phyloP scores from a whole-genome alignment of 2,888 invertebrate genomes.

The Zhengitettix transpicula region DNA sequence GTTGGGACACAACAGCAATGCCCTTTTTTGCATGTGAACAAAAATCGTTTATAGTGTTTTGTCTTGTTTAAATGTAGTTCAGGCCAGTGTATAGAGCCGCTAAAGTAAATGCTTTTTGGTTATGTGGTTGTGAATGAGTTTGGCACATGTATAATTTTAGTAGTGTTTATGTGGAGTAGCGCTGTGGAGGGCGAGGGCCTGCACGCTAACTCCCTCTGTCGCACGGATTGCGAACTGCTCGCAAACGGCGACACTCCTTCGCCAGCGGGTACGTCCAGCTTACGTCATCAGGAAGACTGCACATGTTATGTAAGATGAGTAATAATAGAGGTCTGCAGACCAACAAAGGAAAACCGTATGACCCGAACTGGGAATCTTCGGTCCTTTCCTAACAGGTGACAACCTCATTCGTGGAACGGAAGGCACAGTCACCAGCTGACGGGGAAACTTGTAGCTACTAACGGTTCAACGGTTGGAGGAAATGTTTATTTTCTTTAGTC shows the following conservation, averaged over 20 bases:
- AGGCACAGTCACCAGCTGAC: no score
- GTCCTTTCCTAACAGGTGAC: no score
- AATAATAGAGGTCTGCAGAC: neutral
- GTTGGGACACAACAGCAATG: neutral
- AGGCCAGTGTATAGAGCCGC: neutral
- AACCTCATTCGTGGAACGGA: no score
- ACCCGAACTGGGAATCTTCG: no score
- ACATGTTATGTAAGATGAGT: neutral
- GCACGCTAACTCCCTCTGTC: slow-evolving; percentile 1
- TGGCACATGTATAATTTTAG: no score
- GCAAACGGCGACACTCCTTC: neutral
- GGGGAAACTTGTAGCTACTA: no score
- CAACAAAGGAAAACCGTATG: neutral
- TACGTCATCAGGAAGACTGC: neutral
- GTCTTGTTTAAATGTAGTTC: no score
- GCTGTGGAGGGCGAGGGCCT: neutral
- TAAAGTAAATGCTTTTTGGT: neutral
- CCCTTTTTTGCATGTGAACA: neutral
- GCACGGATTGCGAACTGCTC: neutral
- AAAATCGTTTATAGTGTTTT: neutral
- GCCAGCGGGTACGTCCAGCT: neutral
- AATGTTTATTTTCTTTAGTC: no score
- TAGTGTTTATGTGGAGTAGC: neutral
- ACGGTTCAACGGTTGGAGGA: no score
- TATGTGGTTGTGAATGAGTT: no score